Percentiles rank a stretch among this genome's conserved stretches.
These are phyloP conservation scores for Cynopterus sphinx DNA, from an alignment of 2,797 vertebrate species.

Conservation along the genomic window DNA sequence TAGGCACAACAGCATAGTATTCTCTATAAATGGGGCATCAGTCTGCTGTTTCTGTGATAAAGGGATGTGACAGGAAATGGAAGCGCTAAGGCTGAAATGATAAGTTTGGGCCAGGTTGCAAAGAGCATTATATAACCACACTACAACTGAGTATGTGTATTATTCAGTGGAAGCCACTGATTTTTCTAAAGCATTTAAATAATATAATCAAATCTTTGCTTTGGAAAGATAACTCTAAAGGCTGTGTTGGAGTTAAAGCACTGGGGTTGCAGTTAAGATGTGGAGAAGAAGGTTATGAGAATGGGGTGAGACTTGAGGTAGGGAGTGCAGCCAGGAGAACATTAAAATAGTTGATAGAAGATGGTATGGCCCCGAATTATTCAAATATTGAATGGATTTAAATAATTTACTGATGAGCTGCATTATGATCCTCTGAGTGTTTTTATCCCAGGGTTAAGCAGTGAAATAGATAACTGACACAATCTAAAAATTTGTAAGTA, in stretches of 20 bases:
- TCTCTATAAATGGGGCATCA: background rate
- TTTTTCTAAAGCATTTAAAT: background rate
- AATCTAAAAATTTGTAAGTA: conserved; percentile 5
- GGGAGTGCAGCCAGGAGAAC: background rate
- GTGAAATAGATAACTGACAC: background rate
- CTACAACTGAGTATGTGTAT: background rate
- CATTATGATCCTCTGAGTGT: background rate
- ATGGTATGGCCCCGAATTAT: background rate
- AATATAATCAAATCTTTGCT: background rate
- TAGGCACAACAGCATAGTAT: background rate
- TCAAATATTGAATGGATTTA: conserved; percentile 10
- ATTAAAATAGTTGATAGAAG: background rate
- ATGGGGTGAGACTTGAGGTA: background rate
- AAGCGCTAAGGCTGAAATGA: background rate
- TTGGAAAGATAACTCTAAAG: background rate
- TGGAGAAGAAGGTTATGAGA: background rate
- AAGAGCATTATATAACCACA: background rate
- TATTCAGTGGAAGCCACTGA: background rate
- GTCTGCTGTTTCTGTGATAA: background rate
- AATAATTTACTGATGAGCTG: background rate
- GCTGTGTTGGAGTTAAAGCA: background rate
- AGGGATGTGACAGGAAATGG: background rate
- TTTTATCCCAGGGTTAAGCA: background rate
- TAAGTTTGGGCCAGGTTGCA: background rate
- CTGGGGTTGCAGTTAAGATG: background rate